These are phyloP conservation scores for Melanerpes formicivorus DNA, from an alignment of 2,113 vertebrate species.

Conservation along the genomic window DNA sequence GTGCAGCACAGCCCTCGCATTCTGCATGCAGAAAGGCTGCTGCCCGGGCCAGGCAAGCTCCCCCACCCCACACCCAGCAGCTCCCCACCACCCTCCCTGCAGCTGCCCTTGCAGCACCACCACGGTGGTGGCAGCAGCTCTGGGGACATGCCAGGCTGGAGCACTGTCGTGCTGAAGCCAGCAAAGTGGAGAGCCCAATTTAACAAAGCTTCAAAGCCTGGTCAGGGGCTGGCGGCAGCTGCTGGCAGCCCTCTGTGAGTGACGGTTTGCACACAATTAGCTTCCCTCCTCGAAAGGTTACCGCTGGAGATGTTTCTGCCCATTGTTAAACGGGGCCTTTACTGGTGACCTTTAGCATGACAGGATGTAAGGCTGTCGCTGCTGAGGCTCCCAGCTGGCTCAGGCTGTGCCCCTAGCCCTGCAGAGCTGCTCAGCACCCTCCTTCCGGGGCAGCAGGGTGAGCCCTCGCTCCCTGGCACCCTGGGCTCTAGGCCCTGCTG, in stretches of 20 bases:
- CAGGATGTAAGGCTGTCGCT: neutral
- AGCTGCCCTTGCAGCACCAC: neutral
- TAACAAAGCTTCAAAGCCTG: neutral
- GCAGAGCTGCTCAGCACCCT: neutral
- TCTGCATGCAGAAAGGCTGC: fast-evolving
- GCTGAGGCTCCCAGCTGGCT: neutral
- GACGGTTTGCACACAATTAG: neutral
- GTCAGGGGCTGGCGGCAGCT: neutral
- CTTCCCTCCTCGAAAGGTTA: slow-evolving; percentile 31
- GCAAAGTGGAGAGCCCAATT: neutral
- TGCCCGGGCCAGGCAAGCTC: fast-evolving
- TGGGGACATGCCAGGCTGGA: fast-evolving
- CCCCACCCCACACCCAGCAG: fast-evolving
- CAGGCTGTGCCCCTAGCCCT: fast-evolving
- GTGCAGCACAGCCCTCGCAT: fast-evolving
- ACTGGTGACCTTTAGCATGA: neutral
- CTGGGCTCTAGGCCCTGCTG: fast-evolving
- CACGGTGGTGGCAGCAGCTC: fast-evolving
- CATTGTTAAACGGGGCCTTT: neutral
- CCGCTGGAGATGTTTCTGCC: neutral
- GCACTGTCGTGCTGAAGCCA: neutral
- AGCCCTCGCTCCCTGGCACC: fast-evolving
- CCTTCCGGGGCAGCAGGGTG: neutral
- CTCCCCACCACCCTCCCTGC: neutral
- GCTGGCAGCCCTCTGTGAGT: neutral